Conservation (phyloP, 2,888 invertebrate species). For the Mesopsocus fuscifrons region DNA sequence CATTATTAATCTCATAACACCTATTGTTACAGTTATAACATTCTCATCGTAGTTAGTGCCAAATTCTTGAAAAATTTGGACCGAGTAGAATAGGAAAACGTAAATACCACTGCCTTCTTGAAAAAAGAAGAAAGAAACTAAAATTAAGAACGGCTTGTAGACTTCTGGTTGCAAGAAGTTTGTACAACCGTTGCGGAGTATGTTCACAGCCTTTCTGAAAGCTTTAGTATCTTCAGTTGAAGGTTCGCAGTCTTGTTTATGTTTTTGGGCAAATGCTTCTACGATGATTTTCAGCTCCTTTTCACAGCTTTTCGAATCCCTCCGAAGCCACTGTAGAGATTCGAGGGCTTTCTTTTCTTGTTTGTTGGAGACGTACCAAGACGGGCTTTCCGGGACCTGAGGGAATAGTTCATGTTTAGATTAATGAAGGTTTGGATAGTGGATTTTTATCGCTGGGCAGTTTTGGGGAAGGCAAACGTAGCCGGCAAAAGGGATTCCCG, state of each 20-base stretch:
- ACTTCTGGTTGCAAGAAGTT: constrained; percentile 32
- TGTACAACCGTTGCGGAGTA: background rate
- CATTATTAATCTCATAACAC: constrained; percentile 38
- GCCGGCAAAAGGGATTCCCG: no score
- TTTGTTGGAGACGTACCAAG: constrained; percentile 42
- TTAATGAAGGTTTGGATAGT: no score
- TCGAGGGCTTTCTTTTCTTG: constrained; percentile 38
- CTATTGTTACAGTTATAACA: constrained; percentile 46
- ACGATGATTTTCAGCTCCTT: constrained; percentile 30
- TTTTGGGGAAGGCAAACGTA: no score
- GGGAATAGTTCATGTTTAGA: no score
- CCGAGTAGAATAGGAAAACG: constrained; percentile 50
- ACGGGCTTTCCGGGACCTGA: constrained; percentile 43
- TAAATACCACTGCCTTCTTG: constrained; percentile 59
- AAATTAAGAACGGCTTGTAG: constrained; percentile 43
- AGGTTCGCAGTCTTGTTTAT: constrained; percentile 4
- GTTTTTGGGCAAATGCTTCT: constrained; percentile 6
- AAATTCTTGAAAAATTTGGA: constrained; percentile 46
- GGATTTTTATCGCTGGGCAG: no score
- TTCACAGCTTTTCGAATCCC: constrained; percentile 39
- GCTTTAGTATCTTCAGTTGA: constrained; percentile 4
- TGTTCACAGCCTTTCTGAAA: background rate
- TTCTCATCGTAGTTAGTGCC: constrained; percentile 40
- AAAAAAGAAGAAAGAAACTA: constrained; percentile 43
- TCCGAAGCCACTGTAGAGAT: constrained; percentile 42